Evolutionary conservation across 64 coral and sea anemone species (phyloP), one percentile per base, ranked within the genome.

Genomic region (Stylophora pistillata): DNA sequence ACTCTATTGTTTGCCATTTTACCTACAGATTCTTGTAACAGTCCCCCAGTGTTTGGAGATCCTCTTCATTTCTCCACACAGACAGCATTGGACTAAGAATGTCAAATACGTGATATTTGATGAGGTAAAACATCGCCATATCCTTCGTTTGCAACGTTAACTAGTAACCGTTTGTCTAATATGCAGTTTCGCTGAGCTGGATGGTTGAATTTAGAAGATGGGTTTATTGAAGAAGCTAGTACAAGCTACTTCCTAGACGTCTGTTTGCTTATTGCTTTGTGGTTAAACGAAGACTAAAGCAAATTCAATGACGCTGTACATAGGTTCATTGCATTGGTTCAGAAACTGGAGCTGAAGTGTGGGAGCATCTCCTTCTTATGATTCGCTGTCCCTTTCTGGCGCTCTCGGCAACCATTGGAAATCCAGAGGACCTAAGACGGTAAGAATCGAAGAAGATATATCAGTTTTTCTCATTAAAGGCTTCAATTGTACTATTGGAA

Each of bases 351-450:
- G 94, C 89, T 15, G 94, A 95, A 77, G 89, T 88, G 3, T 95
- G 94, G 94, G 94, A 95, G 28, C 94, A 95, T 72, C 81, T 95
- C 18, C 73, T 95, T 26, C 77, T 95, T 73, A 30, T 95, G 57
- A 89, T 95, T 57, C 89, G 94, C 9, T 92, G 89, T 29, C 94
- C 94, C 4, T 91, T 95, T 26, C 56, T 95, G 89, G 94, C 94
- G 21, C 86, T 95, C 52, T 95, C 94, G 17, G 94, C 94, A 10
- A 73, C 71, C 71, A 73, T 73, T 73, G 71, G 71, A 31, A 73
- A 73, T 73, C 71, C 71, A 13, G 13, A n/a, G 30, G 71, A 73
- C 15, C n/a, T 73, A 15, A 30, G 30, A n/a, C 1, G 29, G 71
- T 73, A 18, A 73, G 57, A 5, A 15, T 26, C 55, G 37, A 41